phyloP scores from a whole-genome alignment of 1,140 invertebrate species.

The Brachionus manjavacas region DNA sequence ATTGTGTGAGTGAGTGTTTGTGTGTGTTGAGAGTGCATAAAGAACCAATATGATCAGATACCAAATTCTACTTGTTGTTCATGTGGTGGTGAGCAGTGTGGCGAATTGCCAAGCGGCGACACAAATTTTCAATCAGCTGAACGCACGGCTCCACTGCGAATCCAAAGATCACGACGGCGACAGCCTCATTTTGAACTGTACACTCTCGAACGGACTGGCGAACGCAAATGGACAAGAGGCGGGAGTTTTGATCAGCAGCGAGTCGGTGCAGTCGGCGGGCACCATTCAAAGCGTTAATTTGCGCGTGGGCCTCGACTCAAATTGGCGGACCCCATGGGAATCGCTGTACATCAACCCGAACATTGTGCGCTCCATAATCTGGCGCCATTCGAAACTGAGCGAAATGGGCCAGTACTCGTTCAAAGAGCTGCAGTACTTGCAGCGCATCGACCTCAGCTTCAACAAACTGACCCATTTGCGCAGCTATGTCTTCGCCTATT shows the following conservation, averaged over 20 bases:
- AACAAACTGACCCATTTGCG: neutral
- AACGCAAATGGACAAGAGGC: neutral
- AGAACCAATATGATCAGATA: neutral
- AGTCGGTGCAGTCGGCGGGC: neutral
- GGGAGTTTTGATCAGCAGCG: neutral
- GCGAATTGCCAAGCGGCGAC: too few species aligned
- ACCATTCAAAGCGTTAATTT: neutral
- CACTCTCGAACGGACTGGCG: neutral
- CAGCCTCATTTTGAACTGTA: constrained; percentile 13
- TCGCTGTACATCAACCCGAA: neutral
- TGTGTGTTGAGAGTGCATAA: too few species aligned
- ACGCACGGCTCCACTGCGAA: neutral
- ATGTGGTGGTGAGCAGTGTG: neutral
- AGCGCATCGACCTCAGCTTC: neutral
- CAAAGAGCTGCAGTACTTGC: constrained; percentile 14
- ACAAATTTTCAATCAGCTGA: too few species aligned
- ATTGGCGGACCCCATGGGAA: constrained; percentile 28
- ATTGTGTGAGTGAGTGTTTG: neutral
- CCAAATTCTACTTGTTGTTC: neutral
- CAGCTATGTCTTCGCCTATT: neutral
- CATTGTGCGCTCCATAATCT: neutral
- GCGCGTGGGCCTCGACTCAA: neutral
- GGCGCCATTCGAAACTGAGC: neutral
- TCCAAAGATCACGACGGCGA: constrained; percentile 13
- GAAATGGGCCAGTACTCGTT: constrained; percentile 26